These are phyloP conservation scores for Pycnomerus fuliginosus DNA, from an alignment of 2,888 invertebrate species.

Conservation along the genomic window DNA sequence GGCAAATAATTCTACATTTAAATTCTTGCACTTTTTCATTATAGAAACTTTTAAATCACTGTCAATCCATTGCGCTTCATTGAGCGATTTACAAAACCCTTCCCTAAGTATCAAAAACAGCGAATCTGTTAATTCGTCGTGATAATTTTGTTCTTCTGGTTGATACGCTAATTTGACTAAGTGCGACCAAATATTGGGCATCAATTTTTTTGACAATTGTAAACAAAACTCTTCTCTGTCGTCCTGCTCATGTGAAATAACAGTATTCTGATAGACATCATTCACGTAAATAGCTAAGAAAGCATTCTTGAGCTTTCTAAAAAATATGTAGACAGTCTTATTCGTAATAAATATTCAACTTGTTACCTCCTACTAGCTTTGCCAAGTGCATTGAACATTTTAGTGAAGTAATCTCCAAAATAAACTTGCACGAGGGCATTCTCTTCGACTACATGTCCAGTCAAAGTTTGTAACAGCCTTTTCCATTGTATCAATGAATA, in stretches of 20 bases:
- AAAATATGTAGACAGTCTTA: constrained; percentile 10
- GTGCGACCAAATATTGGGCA: constrained; percentile 25
- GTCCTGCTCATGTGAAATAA: constrained; percentile 27
- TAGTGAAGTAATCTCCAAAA: constrained; percentile 28
- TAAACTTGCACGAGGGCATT: constrained; percentile 32
- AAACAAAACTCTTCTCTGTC: constrained; percentile 32
- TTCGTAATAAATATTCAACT: neutral
- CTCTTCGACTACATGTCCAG: constrained; percentile 20
- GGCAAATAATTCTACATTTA: constrained; percentile 21
- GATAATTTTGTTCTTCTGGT: neutral
- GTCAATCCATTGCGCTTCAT: constrained; percentile 27
- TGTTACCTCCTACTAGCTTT: constrained; percentile 4
- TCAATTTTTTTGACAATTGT: constrained; percentile 27
- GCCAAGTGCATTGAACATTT: constrained; percentile 7
- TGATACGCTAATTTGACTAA: constrained; percentile 1
- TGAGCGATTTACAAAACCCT: constrained; percentile 14
- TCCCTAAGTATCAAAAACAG: constrained; percentile 26
- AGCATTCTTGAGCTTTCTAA: constrained; percentile 33
- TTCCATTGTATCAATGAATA: constrained; percentile 33
- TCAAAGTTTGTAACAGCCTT: constrained; percentile 30
- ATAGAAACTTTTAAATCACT: constrained; percentile 15
- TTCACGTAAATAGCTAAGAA: constrained; percentile 35
- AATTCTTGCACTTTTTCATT: constrained; percentile 21
- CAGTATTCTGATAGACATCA: constrained; percentile 35
- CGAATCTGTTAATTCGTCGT: neutral